phyloP scores from a whole-genome alignment of 2,888 invertebrate genomes.

The Lumbricus terrestris region DNA sequence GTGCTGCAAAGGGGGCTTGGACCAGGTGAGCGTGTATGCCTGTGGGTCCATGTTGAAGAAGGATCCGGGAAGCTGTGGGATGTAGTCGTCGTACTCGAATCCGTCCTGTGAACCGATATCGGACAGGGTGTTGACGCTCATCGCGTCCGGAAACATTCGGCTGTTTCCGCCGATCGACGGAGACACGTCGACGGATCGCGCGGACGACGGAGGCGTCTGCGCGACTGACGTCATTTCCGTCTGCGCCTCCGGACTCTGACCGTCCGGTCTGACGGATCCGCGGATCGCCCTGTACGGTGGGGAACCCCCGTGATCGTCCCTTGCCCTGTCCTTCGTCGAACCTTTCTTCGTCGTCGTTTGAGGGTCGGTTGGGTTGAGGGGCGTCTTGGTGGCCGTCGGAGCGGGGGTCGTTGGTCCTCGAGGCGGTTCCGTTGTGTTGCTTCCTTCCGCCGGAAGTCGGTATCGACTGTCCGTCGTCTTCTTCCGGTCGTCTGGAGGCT shows the following conservation, averaged over 20 bases:
- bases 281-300: slow-evolving; percentile 29
- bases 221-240: neutral
- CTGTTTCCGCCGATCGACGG: neutral
- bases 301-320: slow-evolving; percentile 29
- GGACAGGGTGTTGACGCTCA: slow-evolving; percentile 11
- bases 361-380: neutral
- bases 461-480: neutral
- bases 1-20: slow-evolving; percentile 30
- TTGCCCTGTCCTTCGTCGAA: neutral
- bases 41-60: slow-evolving; percentile 40
- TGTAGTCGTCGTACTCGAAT: slow-evolving; percentile 41
- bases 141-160: neutral
- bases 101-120: slow-evolving; percentile 25
- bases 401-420: neutral
- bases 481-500: neutral
- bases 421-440: neutral
- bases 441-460: neutral
- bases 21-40: slow-evolving; percentile 42
- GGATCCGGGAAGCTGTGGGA: slow-evolving; percentile 36
- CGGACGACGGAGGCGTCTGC: neutral
- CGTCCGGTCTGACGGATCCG: slow-evolving; percentile 33
- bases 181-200: neutral
- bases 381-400: neutral
- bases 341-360: neutral
- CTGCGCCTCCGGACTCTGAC: slow-evolving; percentile 33